Evolutionary conservation across 92 coral and sea anemone genomes (phyloP).

Genomic region (Paramuricea clavata): DNA sequence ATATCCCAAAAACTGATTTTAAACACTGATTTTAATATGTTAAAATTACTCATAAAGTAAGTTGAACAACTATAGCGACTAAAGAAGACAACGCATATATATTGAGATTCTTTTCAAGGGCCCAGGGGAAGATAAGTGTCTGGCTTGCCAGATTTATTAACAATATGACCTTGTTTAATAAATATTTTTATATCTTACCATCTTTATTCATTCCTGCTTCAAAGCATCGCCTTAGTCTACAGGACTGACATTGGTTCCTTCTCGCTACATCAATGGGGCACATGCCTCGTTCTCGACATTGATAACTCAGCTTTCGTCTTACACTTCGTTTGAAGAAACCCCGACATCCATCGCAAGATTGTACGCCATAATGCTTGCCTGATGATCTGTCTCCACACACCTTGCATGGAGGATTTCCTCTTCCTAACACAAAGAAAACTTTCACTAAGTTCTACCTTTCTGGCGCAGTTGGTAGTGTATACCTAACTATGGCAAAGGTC

Average conservation of each 20-base stretch:
- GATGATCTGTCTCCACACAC: slow-evolving; percentile 97
- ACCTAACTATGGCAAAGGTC: too few relatives aligned
- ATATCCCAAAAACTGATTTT: too few relatives aligned
- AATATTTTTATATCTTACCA: slow-evolving; percentile 68
- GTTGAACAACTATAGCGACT: too few relatives aligned
- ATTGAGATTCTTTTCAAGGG: too few relatives aligned
- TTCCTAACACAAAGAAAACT: background rate
- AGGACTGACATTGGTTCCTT: slow-evolving; percentile 96
- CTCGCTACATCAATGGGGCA: slow-evolving; percentile 98
- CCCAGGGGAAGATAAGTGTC: too few relatives aligned
- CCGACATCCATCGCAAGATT: slow-evolving; percentile 96
- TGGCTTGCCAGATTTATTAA: too few relatives aligned
- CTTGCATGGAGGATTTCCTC: slow-evolving; percentile 65
- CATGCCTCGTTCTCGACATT: slow-evolving; percentile 87
- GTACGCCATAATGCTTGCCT: slow-evolving; percentile 95
- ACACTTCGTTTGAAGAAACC: slow-evolving; percentile 98
- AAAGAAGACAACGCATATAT: too few relatives aligned
- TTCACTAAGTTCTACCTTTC: too few relatives aligned
- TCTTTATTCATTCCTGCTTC: slow-evolving; percentile 96
- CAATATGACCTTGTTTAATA: too few relatives aligned
- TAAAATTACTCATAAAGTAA: too few relatives aligned
- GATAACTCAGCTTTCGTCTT: slow-evolving; percentile 84
- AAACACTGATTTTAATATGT: too few relatives aligned
- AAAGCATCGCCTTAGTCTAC: slow-evolving; percentile 86
- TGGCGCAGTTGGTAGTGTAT: too few relatives aligned